These are phyloP conservation scores for Pasiphila rectangulata DNA, from an alignment of 2,888 invertebrate species.

Conservation along the genomic window DNA sequence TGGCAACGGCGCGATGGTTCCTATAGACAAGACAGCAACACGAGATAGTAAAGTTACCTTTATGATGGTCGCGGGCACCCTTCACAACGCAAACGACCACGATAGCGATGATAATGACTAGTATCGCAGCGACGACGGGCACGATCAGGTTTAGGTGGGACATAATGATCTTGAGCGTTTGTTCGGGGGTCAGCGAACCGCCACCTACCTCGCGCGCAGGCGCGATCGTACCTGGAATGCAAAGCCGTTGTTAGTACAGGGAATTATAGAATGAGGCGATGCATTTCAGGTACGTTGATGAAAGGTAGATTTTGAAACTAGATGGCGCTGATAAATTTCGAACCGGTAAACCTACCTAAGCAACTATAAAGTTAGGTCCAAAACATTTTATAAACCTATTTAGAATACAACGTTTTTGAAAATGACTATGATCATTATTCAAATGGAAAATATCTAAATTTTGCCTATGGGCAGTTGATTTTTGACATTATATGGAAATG, in stretches of 20 bases:
- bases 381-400: too few species aligned
- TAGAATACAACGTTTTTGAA: too few species aligned
- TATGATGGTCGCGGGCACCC: conserved; percentile 90
- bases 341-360: too few species aligned
- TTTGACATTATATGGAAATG: too few species aligned
- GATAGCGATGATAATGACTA: conserved; percentile 96
- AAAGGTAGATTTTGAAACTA: not conserved
- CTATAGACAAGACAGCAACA: conserved; percentile 65
- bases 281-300: conserved; percentile 73
- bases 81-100: conserved; percentile 95
- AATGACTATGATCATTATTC: too few species aligned
- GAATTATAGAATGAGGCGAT: conserved; percentile 49
- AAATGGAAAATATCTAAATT: too few species aligned
- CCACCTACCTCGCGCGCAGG: conserved; percentile 87
- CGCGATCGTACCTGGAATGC: conserved; percentile 96
- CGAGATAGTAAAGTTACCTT: conserved; percentile 82
- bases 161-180: conserved; percentile 92
- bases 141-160: conserved; percentile 96
- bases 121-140: conserved; percentile 93
- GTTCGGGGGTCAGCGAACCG: conserved; percentile 88
- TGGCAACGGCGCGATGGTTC: conserved; percentile 90
- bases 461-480: too few species aligned
- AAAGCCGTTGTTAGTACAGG: conserved; percentile 43
- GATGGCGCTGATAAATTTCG: not conserved
- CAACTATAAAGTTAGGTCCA: too few species aligned